Evolutionary conservation across 2,888 invertebrate species (phyloP).

Genomic region (Disparrhopalites patrizii): DNA sequence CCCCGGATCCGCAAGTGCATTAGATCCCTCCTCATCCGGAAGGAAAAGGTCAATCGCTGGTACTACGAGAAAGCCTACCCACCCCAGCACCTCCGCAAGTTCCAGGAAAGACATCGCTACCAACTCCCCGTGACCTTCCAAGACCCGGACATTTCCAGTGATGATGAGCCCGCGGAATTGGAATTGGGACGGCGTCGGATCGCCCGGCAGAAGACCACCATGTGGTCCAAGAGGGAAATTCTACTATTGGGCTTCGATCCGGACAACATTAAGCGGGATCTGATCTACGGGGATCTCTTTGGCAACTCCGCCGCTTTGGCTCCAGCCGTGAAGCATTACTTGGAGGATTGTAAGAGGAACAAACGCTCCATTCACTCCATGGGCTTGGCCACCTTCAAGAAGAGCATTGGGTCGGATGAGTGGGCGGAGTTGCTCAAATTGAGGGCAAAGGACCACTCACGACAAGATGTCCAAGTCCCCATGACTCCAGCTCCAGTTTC

Average conservation of each 20-base stretch:
- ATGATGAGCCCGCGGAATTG: constrained; percentile 23
- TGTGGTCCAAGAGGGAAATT: constrained; percentile 8
- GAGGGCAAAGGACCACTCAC: too few relatives aligned
- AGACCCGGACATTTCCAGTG: constrained; percentile 9
- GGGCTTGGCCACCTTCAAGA: background rate
- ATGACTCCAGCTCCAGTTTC: too few relatives aligned
- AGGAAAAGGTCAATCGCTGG: constrained; percentile 21
- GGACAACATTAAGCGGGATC: constrained; percentile 14
- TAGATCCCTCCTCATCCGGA: background rate
- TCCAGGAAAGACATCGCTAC: constrained; percentile 20
- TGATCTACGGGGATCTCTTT: constrained; percentile 16
- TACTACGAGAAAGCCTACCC: constrained; percentile 12
- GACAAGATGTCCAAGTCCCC: too few relatives aligned
- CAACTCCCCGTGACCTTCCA: constrained; percentile 21
- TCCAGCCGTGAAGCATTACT: background rate
- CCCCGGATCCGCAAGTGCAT: background rate
- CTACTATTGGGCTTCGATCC: constrained; percentile 25
- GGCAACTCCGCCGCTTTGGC: background rate
- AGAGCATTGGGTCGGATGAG: background rate
- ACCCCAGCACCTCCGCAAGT: constrained; percentile 17
- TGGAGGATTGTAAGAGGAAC: background rate
- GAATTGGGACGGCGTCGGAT: constrained; percentile 13
- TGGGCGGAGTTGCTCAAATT: too few relatives aligned
- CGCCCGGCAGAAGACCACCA: constrained; percentile 12
- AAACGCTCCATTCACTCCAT: background rate